Base-by-base conservation (phyloP, 2,888 invertebrate species). In the Agelastica alni region DNA sequence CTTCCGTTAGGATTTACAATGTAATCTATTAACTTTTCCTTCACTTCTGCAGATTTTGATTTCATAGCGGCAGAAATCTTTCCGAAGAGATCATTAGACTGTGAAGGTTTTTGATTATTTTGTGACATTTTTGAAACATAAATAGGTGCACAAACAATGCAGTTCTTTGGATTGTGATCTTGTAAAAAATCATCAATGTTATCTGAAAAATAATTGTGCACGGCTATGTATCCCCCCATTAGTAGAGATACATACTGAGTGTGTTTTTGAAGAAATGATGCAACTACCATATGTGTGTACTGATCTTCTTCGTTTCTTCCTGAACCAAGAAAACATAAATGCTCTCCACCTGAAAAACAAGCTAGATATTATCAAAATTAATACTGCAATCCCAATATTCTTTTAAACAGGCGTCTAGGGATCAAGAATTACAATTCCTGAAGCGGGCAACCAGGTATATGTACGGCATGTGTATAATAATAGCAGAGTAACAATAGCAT, bases 251-350 rank as follows among this genome's bases (percentile, higher is more conserved):
- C 93, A 74, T 93, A 96, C 67, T 91, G 89, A 0, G 91, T 92
- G 72, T 93, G 91, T 73, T 92, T 90, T 77, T 97, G 96, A 39
- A 99, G 81, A 76, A 99, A 97, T 51, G 94, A 93, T 4, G 98
- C 94, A 10, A 99, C 93, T 16, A 97, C 96, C 98, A 99, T 99
- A 74, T 96, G 91, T 12, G 96, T 94, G 73, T 95, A 96, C 67
- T 92, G 92, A 75, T 97, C 96, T 78, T 95, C 93, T 71, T 96
- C 95, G 64, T 90, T 86, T 41, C 93, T 83, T 1, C 97, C 97
- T 58, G 94, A 94, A 32, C 97, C 97, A 72, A 98, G 85, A 74
- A 93, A 93, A 69, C 93, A 93, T 59, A 97, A 83, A 75, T 93
- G 93, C 73, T 93, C 88, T 61, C 95, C 88, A 65, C 92, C 75